Conservation (phyloP, 2,888 invertebrate species). For the Chironomus tentans region DNA sequence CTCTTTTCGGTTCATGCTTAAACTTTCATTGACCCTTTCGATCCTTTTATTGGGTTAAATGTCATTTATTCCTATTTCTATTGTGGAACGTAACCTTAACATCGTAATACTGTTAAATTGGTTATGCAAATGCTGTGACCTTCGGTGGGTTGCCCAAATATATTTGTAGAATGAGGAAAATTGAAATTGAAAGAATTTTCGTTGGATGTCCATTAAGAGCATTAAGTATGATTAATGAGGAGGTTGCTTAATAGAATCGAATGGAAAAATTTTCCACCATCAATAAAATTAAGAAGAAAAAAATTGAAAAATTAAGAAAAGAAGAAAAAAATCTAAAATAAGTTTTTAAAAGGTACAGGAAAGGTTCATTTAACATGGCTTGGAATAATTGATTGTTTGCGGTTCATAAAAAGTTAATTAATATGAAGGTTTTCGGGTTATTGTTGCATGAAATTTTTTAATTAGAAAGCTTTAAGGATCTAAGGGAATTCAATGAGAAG, state of each 20-base stretch:
- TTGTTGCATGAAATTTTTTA: too few relatives aligned
- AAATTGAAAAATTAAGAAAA: neutral
- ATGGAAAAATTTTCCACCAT: neutral
- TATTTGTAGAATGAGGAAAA: too few relatives aligned
- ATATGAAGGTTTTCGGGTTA: too few relatives aligned
- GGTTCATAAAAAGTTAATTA: too few relatives aligned
- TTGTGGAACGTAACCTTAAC: neutral
- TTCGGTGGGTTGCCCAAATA: neutral
- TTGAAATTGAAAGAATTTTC: neutral
- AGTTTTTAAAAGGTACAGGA: neutral
- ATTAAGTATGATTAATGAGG: neutral
- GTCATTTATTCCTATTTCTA: neutral
- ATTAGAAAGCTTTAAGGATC: neutral
- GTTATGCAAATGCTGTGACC: neutral
- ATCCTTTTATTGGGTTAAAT: neutral
- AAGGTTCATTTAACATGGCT: neutral
- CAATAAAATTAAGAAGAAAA: neutral
- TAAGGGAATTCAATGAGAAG: neutral
- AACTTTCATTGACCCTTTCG: slow-evolving; percentile 8
- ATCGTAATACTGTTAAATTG: neutral
- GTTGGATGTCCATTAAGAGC: neutral
- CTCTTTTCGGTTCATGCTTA: neutral
- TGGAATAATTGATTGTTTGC: too few relatives aligned
- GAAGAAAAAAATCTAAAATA: neutral
- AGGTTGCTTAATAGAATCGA: neutral